A percentile compares a stretch with the other conserved stretches of the same genome.
phyloP scores from a whole-genome alignment of 2,888 invertebrate species.

The Syrphus vitripennis region DNA sequence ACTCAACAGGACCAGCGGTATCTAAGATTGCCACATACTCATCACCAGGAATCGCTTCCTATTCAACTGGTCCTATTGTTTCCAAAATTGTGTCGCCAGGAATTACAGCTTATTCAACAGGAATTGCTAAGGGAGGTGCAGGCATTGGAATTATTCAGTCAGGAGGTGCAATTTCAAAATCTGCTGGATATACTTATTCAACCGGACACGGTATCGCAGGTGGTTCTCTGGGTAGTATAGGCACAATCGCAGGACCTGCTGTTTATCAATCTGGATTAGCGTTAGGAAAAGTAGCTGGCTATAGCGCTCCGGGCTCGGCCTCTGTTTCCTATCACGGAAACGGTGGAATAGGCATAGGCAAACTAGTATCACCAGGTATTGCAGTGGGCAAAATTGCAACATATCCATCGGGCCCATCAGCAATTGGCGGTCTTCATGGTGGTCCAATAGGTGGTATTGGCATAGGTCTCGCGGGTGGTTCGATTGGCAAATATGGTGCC shows the following conservation, averaged over 20 bases:
- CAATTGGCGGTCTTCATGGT: slow-evolving; percentile 77
- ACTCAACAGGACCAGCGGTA: slow-evolving; percentile 40
- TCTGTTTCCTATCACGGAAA: slow-evolving; percentile 71
- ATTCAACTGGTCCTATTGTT: slow-evolving; percentile 74
- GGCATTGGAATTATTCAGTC: slow-evolving; percentile 37
- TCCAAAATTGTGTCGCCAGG: slow-evolving; percentile 65
- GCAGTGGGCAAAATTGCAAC: slow-evolving; percentile 55
- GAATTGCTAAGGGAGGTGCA: slow-evolving; percentile 36
- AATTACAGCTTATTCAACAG: slow-evolving; percentile 58
- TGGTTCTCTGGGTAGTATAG: slow-evolving; percentile 12
- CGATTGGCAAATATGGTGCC: slow-evolving; percentile 58
- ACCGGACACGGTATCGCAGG: slow-evolving; percentile 30
- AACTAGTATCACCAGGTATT: slow-evolving; percentile 68
- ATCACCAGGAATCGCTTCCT: slow-evolving; percentile 71
- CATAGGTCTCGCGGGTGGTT: slow-evolving; percentile 38
- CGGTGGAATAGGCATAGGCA: slow-evolving; percentile 28
- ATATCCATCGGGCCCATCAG: slow-evolving; percentile 80
- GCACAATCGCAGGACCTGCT: slow-evolving; percentile 18
- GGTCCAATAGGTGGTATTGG: slow-evolving; percentile 2
- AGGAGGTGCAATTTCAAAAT: slow-evolving; percentile 58
- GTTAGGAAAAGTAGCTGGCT: slow-evolving; percentile 65
- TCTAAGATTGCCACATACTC: slow-evolving; percentile 74
- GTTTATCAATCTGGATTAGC: slow-evolving; percentile 51
- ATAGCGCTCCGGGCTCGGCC: slow-evolving; percentile 62
- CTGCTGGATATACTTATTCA: slow-evolving; percentile 36